Conservation (phyloP, 2,888 invertebrate genomes). For the Caenorhabditis japonica region DNA sequence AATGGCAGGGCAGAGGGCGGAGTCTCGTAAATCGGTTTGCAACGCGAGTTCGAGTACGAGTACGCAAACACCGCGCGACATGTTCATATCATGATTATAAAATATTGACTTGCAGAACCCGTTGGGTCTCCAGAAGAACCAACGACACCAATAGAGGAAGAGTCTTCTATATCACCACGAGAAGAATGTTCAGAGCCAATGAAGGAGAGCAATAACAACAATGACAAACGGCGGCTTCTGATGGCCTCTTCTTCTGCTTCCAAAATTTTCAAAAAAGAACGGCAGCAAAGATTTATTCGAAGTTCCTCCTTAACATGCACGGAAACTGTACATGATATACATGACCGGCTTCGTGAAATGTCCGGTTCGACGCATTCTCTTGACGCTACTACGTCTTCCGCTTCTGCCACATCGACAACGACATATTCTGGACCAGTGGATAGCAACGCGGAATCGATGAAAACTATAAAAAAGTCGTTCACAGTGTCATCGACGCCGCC, state of each 20-base stretch:
- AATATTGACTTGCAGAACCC: too few relatives aligned
- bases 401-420: constrained; percentile 14
- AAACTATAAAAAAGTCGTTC: constrained; percentile 61
- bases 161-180: too few relatives aligned
- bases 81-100: too few relatives aligned
- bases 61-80: too few relatives aligned
- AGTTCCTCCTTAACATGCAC: constrained; percentile 66
- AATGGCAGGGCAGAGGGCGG: too few relatives aligned
- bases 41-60: too few relatives aligned
- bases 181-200: neutral
- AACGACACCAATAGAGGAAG: neutral
- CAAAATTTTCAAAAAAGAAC: constrained; percentile 19
- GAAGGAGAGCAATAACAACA: constrained; percentile 28
- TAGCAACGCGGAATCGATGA: constrained; percentile 55
- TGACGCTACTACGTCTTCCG: constrained; percentile 47
- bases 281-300: constrained; percentile 49
- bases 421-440: constrained; percentile 51
- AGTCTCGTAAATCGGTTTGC: too few relatives aligned
- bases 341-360: constrained; percentile 65
- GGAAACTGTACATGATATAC: constrained; percentile 65
- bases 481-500: constrained; percentile 20
- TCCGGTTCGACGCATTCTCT: constrained; percentile 62
- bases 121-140: too few relatives aligned
- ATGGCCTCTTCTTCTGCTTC: constrained; percentile 20
- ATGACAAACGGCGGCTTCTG: constrained; percentile 28